Evolutionary conservation across 1,140 invertebrate species (phyloP), one percentile per base, ranked within the genome.

Genomic region (Cydia pomonella): DNA sequence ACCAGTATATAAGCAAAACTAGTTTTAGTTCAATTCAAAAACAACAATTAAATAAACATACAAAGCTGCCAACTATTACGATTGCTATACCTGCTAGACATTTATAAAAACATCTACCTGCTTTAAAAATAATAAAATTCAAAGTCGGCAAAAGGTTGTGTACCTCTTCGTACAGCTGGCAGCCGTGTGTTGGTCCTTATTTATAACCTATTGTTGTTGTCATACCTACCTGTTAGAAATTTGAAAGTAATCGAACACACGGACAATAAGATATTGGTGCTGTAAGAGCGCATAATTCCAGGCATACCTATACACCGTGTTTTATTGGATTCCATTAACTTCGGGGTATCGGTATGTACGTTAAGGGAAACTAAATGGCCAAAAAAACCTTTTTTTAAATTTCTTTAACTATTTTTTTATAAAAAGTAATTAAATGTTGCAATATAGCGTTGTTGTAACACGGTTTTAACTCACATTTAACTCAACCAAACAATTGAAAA

Each of bases 121-220:
- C 29, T 13, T 66, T 41, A n/a, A 69, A 69, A 69, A 33, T 29
- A 69, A 59, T 23, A 59, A 10, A 69, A 69, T 29, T 69, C 64
- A 69, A 38, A 69, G 64, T 69, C 64, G 29, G 33, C 64, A 69
- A 69, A 66, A 69, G 64, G 64, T 69, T 69, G 18, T 66, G 64
- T 16, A 18, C 64, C 64, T n/a, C 29, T 29, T n/a, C n/a, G n/a
- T 25, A 27, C 64, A 38, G 64, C 63, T 66, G 63, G 63, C 25
- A 29, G 29, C 29, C 27, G 29, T n/a, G 64, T 69, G 64, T 69
- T 6, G 27, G n/a, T 29, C 63, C n/a, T 69, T 69, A 69, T 69
- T 69, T 69, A 69, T 69, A 33, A 38, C 29, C 64, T 33, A 33
- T 69, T 69, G 64, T 69, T 33, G 64, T 21, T 23, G 23, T 59